Evolutionary conservation across 2,113 vertebrate species (phyloP).

Genomic region (Rhea americana): DNA sequence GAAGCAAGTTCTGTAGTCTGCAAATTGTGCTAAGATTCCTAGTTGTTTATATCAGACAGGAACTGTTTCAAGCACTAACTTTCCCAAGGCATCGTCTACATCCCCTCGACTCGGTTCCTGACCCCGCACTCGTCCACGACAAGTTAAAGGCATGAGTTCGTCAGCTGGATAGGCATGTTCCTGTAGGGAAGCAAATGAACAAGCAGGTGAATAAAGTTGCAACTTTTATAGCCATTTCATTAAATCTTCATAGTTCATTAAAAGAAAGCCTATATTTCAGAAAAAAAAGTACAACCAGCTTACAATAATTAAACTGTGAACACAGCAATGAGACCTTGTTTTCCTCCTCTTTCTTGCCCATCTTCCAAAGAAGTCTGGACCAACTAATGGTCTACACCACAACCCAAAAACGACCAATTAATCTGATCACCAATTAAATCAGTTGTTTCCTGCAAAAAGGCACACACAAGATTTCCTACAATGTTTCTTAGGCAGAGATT

Average conservation of each 20-base stretch:
- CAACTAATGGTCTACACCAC: background rate
- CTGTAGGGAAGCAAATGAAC: constrained; percentile 69
- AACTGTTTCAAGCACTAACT: constrained; percentile 80
- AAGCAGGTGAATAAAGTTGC: background rate
- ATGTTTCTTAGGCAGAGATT: background rate
- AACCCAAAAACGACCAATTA: background rate
- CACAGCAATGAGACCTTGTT: background rate
- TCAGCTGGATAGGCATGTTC: constrained; percentile 98
- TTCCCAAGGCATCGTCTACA: constrained; percentile 95
- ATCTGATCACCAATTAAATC: background rate
- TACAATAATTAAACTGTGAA: background rate
- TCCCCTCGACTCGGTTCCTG: constrained; percentile 96
- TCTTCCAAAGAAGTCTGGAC: background rate
- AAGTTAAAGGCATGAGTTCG: constrained; percentile 98
- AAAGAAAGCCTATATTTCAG: background rate
- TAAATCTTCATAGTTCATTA: background rate
- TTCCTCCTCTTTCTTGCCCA: background rate
- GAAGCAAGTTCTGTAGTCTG: background rate
- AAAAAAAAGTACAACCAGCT: background rate
- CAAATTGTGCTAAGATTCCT: background rate
- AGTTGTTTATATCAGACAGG: background rate
- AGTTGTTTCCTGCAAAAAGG: background rate
- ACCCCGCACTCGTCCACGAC: constrained; percentile 93
- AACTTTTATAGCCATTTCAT: background rate
- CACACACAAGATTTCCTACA: background rate